Evolutionary conservation across 2,113 vertebrate species (phyloP).

Genomic region (Taxidea taxus): DNA sequence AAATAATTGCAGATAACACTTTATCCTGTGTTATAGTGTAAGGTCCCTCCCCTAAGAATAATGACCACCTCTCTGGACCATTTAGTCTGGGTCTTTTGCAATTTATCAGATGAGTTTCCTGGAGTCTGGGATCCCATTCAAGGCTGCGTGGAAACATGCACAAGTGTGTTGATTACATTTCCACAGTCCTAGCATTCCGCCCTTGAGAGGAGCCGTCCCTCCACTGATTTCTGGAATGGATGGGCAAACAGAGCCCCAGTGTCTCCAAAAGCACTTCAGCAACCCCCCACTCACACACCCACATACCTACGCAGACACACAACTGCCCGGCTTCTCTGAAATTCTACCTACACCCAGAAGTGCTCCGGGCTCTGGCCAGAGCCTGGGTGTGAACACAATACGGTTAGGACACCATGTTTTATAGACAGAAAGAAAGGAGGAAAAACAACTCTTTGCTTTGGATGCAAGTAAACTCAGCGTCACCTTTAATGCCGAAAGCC

Average conservation of each 20-base stretch:
- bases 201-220: background rate
- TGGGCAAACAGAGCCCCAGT: background rate
- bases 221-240: background rate
- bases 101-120: background rate
- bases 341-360: background rate
- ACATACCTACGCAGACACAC: background rate
- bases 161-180: background rate
- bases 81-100: conserved; percentile 3
- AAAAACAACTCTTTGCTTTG: background rate
- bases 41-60: background rate
- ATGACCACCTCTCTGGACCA: background rate
- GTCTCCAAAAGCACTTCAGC: background rate
- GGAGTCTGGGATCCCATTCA: background rate
- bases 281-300: background rate
- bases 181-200: background rate
- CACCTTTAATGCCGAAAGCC: conserved; percentile 20
- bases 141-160: background rate
- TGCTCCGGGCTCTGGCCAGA: background rate
- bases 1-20: background rate
- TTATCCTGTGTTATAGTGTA: background rate
- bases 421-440: background rate
- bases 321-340: background rate
- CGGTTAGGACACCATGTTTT: background rate
- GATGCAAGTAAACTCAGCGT: background rate
- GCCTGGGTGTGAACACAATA: background rate